Percentiles rank a stretch among this genome's conserved stretches.
phyloP scores from a whole-genome alignment of 2,797 vertebrate genomes.

The Hippocampus kuda region DNA sequence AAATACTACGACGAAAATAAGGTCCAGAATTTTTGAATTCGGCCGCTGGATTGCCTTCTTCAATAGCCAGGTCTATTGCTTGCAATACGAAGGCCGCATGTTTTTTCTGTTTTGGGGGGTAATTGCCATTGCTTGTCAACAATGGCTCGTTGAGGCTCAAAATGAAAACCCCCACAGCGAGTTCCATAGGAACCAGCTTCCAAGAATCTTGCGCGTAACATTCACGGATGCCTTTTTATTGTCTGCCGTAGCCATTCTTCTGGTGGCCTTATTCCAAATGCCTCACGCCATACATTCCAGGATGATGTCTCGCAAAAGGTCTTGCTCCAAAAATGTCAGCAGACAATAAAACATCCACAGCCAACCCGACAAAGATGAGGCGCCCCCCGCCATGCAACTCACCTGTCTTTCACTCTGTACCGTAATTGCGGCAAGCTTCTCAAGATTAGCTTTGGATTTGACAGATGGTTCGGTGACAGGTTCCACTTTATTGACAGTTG shows the following conservation, averaged over 20 bases:
- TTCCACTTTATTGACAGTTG: conserved; percentile 45
- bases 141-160: neutral
- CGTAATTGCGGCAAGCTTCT: conserved; percentile 19
- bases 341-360: conserved; percentile 27
- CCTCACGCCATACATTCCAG: neutral
- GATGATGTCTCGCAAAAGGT: conserved; percentile 36
- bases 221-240: neutral
- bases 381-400: neutral
- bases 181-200: neutral
- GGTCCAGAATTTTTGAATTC: too few relatives aligned
- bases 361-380: conserved; percentile 4
- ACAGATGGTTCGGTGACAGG: conserved; percentile 48
- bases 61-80: too few relatives aligned
- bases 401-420: conserved; percentile 15
- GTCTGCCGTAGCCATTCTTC: neutral
- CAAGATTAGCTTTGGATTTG: conserved; percentile 52
- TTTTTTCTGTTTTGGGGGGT: neutral
- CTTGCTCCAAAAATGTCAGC: conserved; percentile 30
- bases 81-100: too few relatives aligned
- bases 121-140: neutral
- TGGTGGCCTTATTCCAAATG: neutral
- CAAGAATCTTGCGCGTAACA: neutral
- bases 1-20: too few relatives aligned
- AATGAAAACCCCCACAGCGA: neutral
- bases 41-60: too few relatives aligned